Evolutionary conservation across 2,113 vertebrate species (phyloP).

Genomic region (Alouatta palliata): DNA sequence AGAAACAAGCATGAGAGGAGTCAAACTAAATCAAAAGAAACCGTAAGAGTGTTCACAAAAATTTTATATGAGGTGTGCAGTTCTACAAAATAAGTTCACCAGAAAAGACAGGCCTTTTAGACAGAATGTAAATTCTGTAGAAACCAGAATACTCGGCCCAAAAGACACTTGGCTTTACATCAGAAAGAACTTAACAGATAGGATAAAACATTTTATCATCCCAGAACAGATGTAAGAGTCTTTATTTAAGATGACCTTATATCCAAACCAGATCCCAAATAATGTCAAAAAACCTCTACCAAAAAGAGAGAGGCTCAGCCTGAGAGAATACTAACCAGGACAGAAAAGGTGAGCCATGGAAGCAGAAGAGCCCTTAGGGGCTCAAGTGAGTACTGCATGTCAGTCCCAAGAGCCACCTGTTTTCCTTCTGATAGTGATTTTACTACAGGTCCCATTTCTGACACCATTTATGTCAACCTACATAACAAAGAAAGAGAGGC

Average conservation of each 20-base stretch:
- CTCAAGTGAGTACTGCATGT: background rate
- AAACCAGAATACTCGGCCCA: background rate
- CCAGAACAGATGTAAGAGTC: background rate
- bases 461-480: background rate
- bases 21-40: background rate
- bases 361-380: background rate
- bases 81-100: background rate
- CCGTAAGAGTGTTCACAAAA: background rate
- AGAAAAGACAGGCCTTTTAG: background rate
- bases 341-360: background rate
- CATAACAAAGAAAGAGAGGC: background rate
- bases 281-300: background rate
- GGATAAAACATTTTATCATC: background rate
- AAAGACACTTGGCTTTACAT: background rate
- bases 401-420: background rate
- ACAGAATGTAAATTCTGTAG: background rate
- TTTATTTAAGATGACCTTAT: background rate
- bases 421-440: background rate
- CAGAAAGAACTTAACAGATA: background rate
- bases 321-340: background rate
- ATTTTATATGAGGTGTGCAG: background rate
- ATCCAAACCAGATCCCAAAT: background rate
- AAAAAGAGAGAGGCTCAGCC: background rate
- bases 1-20: background rate
- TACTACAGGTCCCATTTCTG: background rate